A percentile compares a stretch with the other conserved stretches of the same genome.
Evolutionary conservation across 2,888 invertebrate genomes (phyloP).

Genomic region (Xylocampa areola): DNA sequence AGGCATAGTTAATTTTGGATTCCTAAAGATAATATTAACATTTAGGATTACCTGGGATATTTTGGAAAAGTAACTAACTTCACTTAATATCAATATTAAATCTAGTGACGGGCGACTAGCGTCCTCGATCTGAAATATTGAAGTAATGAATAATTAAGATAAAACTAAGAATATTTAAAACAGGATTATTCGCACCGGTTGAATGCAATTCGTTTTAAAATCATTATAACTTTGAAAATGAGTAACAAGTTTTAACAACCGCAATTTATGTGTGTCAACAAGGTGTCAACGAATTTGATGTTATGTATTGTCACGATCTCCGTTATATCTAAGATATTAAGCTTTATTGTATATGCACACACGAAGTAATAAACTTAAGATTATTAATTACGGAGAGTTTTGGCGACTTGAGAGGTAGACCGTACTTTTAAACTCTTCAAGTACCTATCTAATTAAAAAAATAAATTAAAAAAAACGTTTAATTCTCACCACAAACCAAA

Average conservation of each 20-base stretch:
- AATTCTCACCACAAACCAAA: too few relatives aligned
- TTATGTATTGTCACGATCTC: conserved; percentile 34
- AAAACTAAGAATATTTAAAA: conserved; percentile 5
- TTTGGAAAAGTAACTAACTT: too few relatives aligned
- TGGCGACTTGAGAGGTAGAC: too few relatives aligned
- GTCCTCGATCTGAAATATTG: too few relatives aligned
- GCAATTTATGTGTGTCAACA: background rate
- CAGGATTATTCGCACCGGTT: conserved; percentile 1
- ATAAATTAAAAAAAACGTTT: conserved; percentile 14
- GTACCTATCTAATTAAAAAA: too few relatives aligned
- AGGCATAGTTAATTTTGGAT: too few relatives aligned
- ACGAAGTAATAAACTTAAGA: background rate
- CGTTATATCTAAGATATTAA: conserved; percentile 1
- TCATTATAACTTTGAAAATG: conserved; percentile 4
- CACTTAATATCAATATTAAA: too few relatives aligned
- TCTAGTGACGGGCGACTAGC: too few relatives aligned
- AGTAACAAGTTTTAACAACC: conserved; percentile 15
- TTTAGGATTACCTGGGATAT: too few relatives aligned
- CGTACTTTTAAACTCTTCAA: too few relatives aligned
- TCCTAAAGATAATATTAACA: too few relatives aligned
- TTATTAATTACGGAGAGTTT: too few relatives aligned
- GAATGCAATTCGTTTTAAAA: conserved; percentile 10
- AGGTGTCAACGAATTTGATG: conserved; percentile 6
- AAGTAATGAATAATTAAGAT: background rate
- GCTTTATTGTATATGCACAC: background rate